A percentile compares a stretch with the other conserved stretches of the same genome.
Conservation (phyloP, 2,888 invertebrate species). For the Boloria selene region DNA sequence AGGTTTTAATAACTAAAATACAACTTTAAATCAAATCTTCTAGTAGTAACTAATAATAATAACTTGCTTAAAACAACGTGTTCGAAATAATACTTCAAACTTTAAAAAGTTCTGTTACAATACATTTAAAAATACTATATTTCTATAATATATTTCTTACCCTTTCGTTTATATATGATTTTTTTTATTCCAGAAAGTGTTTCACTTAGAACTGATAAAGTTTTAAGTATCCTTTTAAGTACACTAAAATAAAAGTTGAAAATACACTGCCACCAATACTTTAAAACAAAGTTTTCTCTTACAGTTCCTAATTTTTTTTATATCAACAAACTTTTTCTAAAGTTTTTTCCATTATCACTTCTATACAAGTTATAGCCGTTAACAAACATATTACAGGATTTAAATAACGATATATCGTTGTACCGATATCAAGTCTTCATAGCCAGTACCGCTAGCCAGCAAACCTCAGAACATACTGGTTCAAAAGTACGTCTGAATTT, state of each 20-base stretch:
- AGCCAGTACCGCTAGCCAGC: constrained; percentile 35
- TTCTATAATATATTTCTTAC: no score
- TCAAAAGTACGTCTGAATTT: constrained; percentile 23
- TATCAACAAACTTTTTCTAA: not conserved
- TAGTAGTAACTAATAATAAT: no score
- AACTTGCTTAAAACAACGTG: no score
- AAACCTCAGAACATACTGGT: constrained; percentile 40
- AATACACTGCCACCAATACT: constrained; percentile 5
- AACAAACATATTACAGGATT: constrained; percentile 16
- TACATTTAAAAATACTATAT: no score
- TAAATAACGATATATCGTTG: constrained; percentile 12
- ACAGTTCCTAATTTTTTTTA: not conserved
- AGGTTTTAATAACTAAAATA: not conserved
- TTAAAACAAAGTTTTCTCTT: constrained; percentile 4
- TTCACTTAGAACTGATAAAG: constrained; percentile 2
- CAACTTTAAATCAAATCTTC: no score
- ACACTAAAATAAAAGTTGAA: constrained; percentile 13
- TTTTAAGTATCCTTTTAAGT: not conserved
- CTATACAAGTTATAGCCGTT: not conserved
- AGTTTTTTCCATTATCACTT: not conserved
- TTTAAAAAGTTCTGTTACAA: no score
- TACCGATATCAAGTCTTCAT: constrained; percentile 23
- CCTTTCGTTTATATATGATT: not conserved
- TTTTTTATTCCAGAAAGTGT: not conserved
- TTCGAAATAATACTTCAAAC: no score